Percentiles rank a stretch among this genome's conserved stretches.
Evolutionary conservation across 1,140 invertebrate species (phyloP).

Genomic region (Drosophila biarmipes): DNA sequence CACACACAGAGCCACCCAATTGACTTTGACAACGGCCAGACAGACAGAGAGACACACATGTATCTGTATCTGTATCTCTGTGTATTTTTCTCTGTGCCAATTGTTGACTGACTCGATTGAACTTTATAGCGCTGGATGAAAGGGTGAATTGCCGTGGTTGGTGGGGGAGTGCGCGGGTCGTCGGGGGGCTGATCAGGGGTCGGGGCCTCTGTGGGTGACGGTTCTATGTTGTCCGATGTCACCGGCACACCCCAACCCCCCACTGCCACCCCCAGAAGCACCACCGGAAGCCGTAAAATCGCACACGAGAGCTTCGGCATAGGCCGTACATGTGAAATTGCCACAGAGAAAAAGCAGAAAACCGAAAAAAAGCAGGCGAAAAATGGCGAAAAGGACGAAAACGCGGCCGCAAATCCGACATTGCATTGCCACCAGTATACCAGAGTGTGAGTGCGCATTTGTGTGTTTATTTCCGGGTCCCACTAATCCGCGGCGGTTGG

Average conservation of each 20-base stretch:
- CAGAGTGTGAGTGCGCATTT: slow-evolving; percentile 6
- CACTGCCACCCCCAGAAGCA: background rate
- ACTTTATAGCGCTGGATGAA: slow-evolving; percentile 53
- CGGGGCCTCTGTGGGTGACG: slow-evolving; percentile 22
- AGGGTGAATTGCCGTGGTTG: slow-evolving; percentile 3
- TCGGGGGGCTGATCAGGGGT: background rate
- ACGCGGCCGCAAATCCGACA: slow-evolving; percentile 73
- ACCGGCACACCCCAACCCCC: slow-evolving; percentile 17
- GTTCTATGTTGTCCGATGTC: slow-evolving; percentile 66
- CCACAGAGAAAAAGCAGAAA: slow-evolving; percentile 42
- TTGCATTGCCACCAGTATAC: slow-evolving; percentile 62
- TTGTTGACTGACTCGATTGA: slow-evolving; percentile 78
- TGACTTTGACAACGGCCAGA: slow-evolving; percentile 66
- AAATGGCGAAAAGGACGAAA: slow-evolving; percentile 14
- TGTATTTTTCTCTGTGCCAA: slow-evolving; percentile 50
- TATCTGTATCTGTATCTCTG: slow-evolving; percentile 23
- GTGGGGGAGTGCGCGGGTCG: background rate
- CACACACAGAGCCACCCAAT: slow-evolving; percentile 51
- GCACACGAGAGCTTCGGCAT: slow-evolving; percentile 42
- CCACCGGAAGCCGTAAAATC: slow-evolving; percentile 72
- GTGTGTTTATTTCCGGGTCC: slow-evolving; percentile 26
- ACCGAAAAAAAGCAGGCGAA: slow-evolving; percentile 19
- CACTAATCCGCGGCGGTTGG: slow-evolving; percentile 9
- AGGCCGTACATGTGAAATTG: slow-evolving; percentile 57
- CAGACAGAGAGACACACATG: slow-evolving; percentile 32